Evolutionary conservation across 2,113 vertebrate species (phyloP).

Genomic region (Myodes glareolus): DNA sequence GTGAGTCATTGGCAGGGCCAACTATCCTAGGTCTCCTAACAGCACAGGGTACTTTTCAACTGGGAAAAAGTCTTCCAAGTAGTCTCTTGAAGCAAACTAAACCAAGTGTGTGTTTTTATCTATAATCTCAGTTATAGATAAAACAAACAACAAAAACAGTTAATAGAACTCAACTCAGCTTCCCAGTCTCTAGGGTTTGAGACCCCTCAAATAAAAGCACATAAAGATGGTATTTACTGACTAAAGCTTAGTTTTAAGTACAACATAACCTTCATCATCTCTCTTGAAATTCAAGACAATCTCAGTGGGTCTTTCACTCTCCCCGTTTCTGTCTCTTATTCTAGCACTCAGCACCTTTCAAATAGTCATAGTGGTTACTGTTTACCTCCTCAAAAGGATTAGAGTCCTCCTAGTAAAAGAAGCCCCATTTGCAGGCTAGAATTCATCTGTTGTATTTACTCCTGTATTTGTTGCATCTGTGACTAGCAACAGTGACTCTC

Average conservation of each 20-base stretch:
- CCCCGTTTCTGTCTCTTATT: not conserved
- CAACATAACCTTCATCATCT: not conserved
- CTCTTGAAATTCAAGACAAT: slow-evolving; percentile 25
- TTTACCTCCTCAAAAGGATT: not conserved
- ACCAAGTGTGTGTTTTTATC: too few species aligned
- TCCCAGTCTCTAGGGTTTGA: not conserved
- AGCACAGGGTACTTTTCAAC: not conserved
- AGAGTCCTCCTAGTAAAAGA: not conserved
- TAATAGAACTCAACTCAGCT: slow-evolving; percentile 19
- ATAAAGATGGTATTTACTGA: not conserved
- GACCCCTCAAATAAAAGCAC: slow-evolving; percentile 2
- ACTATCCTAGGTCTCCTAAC: not conserved
- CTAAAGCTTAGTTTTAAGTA: slow-evolving; percentile 32
- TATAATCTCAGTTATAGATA: not conserved
- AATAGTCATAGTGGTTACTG: not conserved
- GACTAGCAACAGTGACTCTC: not conserved
- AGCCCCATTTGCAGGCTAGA: not conserved
- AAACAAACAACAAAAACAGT: not conserved
- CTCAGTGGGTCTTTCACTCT: not conserved
- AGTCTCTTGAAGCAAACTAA: not conserved
- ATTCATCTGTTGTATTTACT: not conserved
- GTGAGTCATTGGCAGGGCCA: not conserved
- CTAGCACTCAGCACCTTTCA: not conserved
- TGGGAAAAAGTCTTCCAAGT: not conserved
- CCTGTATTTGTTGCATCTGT: not conserved